phyloP scores from a whole-genome alignment of 35 echinoderm and acorn worm genomes.

The Hemicentrotus pulcherrimus region DNA sequence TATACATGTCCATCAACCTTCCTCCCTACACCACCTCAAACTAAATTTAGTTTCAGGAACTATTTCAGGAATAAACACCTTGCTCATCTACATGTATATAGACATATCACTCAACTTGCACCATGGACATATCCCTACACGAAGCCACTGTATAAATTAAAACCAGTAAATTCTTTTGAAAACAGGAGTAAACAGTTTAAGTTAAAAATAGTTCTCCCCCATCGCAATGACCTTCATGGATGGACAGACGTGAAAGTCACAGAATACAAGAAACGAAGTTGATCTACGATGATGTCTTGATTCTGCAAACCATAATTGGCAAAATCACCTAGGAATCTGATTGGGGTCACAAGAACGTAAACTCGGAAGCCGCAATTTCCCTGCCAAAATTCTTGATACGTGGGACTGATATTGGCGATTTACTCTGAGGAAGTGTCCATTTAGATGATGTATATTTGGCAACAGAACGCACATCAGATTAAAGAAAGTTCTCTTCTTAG shows the following conservation, averaged over 20 bases:
- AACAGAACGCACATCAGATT: neutral
- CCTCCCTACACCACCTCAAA: neutral
- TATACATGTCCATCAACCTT: neutral
- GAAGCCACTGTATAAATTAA: neutral
- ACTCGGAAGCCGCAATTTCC: slow-evolving; percentile 3
- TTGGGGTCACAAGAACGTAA: neutral
- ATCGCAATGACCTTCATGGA: neutral
- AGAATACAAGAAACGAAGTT: neutral
- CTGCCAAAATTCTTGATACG: neutral
- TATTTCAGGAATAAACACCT: neutral
- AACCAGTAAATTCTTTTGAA: neutral
- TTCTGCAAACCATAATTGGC: neutral
- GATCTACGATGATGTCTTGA: neutral
- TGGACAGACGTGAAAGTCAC: neutral
- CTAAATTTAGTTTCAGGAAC: neutral
- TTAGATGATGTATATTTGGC: neutral
- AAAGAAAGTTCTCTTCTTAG: neutral
- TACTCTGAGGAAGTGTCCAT: neutral
- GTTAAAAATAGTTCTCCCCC: neutral
- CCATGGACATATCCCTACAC: neutral
- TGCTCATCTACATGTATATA: neutral
- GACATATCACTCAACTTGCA: neutral
- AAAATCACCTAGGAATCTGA: slow-evolving; percentile 18
- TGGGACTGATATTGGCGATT: neutral
- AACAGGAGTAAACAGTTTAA: neutral